Evolutionary conservation across 1,140 invertebrate species (phyloP), one percentile per base, ranked within the genome.

Genomic region (Macrotrachela quadricornifera): DNA sequence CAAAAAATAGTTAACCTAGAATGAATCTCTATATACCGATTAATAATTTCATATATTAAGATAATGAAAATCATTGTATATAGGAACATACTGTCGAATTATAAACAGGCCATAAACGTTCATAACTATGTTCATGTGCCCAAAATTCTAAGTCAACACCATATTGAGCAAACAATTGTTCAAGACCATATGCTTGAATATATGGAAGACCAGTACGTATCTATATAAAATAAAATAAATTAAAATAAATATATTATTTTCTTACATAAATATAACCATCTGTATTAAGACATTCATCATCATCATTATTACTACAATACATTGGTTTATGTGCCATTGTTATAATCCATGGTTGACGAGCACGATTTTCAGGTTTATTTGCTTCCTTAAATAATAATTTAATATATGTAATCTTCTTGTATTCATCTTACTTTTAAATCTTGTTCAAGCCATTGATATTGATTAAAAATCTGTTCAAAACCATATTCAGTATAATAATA

Each of bases 311-410:
- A 56, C 84, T 87, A 67, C 90, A 95, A 65, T 95, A 96, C 87
- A 96, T 92, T 1, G 91, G 90, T 16, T 87, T 73, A 67, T 96
- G 90, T n/a, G 85, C 88, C 67, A 80, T 84, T 10, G 83, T 78
- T 42, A 96, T 78, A 54, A 96, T 86, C 91, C 91, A 96, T 0
- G 91, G 90, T 36, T 77, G 74, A 56, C 75, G 68, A 17, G 64
- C 63, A 62, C 83, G 75, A 58, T 78, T 77, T 52, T 73, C 67
- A 11, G 73, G 70, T 53, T 64, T 62, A 54, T 70, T 76, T 8
- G 77, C 77, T 59, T 69, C 64, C 21, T 30, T 30, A 30, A 30
- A 30, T 4, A 30, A 30, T 4, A 30, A 30, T n/a, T n/a, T n/a
- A n/a, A n/a, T n/a, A n/a, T n/a, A n/a, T n/a, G n/a, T n/a, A n/a